A percentile compares a stretch with the other conserved stretches of the same genome.
Conservation (phyloP, 1,140 invertebrate genomes). For the Calephelis nemesis region DNA sequence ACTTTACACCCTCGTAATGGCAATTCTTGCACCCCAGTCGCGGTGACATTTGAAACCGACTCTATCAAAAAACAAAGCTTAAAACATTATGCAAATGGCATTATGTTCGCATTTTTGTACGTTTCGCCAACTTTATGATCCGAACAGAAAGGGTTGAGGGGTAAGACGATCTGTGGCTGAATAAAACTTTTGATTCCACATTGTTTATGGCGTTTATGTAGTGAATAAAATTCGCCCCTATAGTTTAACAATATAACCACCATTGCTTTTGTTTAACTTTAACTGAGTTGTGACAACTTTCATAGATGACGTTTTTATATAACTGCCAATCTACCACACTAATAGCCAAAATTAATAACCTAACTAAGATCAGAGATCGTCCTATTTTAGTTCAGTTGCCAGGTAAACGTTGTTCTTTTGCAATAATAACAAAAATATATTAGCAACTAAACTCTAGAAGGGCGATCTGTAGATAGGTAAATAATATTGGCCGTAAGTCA, state of each 20-base stretch:
- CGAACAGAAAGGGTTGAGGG: constrained; percentile 70
- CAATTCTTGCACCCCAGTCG: constrained; percentile 67
- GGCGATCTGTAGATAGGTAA: too few species aligned
- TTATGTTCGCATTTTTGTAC: constrained; percentile 75
- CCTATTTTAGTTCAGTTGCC: too few species aligned
- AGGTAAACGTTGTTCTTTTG: too few species aligned
- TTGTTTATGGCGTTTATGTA: constrained; percentile 58
- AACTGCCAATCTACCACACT: too few species aligned
- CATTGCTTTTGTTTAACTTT: constrained; percentile 22
- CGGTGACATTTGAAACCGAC: constrained; percentile 75
- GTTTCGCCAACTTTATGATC: constrained; percentile 72
- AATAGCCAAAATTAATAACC: too few species aligned
- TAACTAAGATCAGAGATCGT: too few species aligned
- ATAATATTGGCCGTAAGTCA: too few species aligned
- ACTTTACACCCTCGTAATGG: constrained; percentile 66
- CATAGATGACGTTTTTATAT: too few species aligned
- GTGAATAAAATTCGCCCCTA: constrained; percentile 40
- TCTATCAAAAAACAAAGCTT: constrained; percentile 75
- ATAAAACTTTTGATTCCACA: constrained; percentile 63
- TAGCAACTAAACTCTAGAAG: too few species aligned
- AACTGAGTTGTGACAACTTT: not conserved
- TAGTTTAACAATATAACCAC: constrained; percentile 29
- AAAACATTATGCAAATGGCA: constrained; percentile 77
- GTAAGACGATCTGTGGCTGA: constrained; percentile 62
- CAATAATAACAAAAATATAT: too few species aligned